Evolutionary conservation across 2,797 vertebrate genomes (phyloP), one percentile per base, ranked within the genome.

Genomic region (Sebastes paucispinis): DNA sequence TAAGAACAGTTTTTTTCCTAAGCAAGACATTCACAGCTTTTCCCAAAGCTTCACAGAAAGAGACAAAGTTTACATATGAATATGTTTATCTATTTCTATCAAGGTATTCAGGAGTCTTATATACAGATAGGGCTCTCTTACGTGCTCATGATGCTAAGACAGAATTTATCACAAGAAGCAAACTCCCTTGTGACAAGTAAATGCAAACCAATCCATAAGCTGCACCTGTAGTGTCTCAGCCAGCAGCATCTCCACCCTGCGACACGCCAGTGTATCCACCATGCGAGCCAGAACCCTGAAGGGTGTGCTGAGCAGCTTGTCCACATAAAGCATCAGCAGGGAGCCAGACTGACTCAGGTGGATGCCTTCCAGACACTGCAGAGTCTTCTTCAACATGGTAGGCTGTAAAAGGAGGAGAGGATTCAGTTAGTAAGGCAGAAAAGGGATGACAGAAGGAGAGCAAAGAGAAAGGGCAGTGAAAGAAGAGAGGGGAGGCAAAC

Each of bases 311-410:
- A 99, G 93, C 22, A 99, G 95, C 92, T 97, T 98, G 93, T 99
- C 98, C 90, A 99, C 97, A 0, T 98, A 99, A 0, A 99, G 91
- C 2, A 97, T 97, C 32, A 99, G 88, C 87, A 99, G 96, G 0
- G 98, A 98, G 1, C 98, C 98, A 0, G 98, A 99, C 94, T 99
- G 98, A 92, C 98, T 99, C 54, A 99, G 96, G 80, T 99, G 98
- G 88, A 99, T 99, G 27, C 98, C 98, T 78, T 99, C 98, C 91
- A 99, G 87, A 92, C 98, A 99, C 92, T 98, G 98, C 6, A 99
- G 93, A 0, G 98, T 99, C 83, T 97, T 99, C 94, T 98, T 98
- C 83, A 99, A 93, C 81, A 96, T 96, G 47, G 97, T 97, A 22
- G 98, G 98, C 98, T 99, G 73, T 4, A 84, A 59, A n/a, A 63